phyloP scores from a whole-genome alignment of 2,797 vertebrate species.

The Menidia menidia region DNA sequence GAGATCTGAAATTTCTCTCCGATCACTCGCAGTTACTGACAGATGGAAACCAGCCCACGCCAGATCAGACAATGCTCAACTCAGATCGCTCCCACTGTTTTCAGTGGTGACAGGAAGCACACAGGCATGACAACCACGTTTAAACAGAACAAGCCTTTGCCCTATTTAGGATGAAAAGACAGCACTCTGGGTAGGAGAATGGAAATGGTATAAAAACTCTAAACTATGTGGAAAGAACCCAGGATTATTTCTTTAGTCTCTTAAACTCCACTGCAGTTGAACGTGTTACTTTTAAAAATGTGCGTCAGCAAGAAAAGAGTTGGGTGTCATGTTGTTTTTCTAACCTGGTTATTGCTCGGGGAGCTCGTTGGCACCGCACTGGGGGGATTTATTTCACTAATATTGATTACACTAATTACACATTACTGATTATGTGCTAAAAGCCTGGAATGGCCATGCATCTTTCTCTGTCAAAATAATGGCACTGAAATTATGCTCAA shows the following conservation, averaged over 20 bases:
- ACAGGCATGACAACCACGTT: conserved; percentile 58
- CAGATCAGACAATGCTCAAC: conserved; percentile 70
- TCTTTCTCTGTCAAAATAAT: conserved; percentile 55
- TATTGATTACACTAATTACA: conserved; percentile 72
- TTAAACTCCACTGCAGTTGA: conserved; percentile 21
- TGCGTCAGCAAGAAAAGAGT: conserved; percentile 30
- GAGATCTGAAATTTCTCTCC: conserved; percentile 49
- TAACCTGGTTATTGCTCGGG: conserved; percentile 43
- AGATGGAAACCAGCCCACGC: conserved; percentile 72
- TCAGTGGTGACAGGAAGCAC: conserved; percentile 62
- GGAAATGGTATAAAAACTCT: conserved; percentile 41
- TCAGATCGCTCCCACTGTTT: conserved; percentile 69
- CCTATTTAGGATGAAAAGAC: conserved; percentile 64
- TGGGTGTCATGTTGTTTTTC: conserved; percentile 46
- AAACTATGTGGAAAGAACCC: conserved; percentile 43
- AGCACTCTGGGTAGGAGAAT: conserved; percentile 19
- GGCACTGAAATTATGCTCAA: conserved; percentile 40
- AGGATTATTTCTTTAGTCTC: conserved; percentile 28
- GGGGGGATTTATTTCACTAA: conserved; percentile 55
- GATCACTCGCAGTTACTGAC: conserved; percentile 67
- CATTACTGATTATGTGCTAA: conserved; percentile 64
- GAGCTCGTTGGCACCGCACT: conserved; percentile 14
- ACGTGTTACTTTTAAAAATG: conserved; percentile 14
- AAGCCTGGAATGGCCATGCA: conserved; percentile 43
- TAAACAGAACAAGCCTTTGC: conserved; percentile 64